These are phyloP conservation scores for Drosophila niveifrons DNA, from an alignment of 2,888 invertebrate genomes.

Conservation along the genomic window DNA sequence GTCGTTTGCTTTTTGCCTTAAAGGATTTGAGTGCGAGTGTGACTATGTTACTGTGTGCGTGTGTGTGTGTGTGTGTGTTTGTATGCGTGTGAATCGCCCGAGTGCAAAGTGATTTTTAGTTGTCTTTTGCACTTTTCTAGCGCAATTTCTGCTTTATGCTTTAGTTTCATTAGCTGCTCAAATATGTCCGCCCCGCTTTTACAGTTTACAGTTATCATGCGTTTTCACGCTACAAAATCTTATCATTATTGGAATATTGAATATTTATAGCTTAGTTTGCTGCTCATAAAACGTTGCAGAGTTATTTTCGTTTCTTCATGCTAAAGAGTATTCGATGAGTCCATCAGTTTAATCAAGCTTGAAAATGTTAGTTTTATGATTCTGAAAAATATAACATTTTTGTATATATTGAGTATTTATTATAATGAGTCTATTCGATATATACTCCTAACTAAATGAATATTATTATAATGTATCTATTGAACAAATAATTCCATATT, in stretches of 20 bases:
- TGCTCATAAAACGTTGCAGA: not conserved
- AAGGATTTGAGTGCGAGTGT: constrained; percentile 43
- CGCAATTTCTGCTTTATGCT: constrained; percentile 45
- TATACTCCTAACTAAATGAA: not conserved
- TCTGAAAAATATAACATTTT: not conserved
- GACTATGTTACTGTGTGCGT: constrained; percentile 10
- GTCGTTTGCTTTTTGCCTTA: constrained; percentile 43
- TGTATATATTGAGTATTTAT: not conserved
- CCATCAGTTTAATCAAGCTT: too few relatives aligned
- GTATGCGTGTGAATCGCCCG: constrained; percentile 52
- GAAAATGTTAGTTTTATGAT: too few relatives aligned
- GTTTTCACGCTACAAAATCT: constrained; percentile 4
- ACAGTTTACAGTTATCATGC: constrained; percentile 33
- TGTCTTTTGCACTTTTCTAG: constrained; percentile 57
- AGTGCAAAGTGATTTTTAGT: constrained; percentile 71
- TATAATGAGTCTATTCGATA: not conserved
- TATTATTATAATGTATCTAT: not conserved
- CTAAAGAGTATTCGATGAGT: too few relatives aligned
- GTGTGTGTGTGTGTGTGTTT: constrained; percentile 22
- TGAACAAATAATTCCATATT: too few relatives aligned
- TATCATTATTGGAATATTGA: constrained; percentile 7
- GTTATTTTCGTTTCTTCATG: not conserved
- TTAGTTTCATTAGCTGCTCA: constrained; percentile 46
- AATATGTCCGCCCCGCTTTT: constrained; percentile 9
- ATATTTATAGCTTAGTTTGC: not conserved